Percentiles rank a stretch among this genome's conserved stretches.
Evolutionary conservation across 2,888 invertebrate genomes (phyloP).

Genomic region (Philereme vetulata): DNA sequence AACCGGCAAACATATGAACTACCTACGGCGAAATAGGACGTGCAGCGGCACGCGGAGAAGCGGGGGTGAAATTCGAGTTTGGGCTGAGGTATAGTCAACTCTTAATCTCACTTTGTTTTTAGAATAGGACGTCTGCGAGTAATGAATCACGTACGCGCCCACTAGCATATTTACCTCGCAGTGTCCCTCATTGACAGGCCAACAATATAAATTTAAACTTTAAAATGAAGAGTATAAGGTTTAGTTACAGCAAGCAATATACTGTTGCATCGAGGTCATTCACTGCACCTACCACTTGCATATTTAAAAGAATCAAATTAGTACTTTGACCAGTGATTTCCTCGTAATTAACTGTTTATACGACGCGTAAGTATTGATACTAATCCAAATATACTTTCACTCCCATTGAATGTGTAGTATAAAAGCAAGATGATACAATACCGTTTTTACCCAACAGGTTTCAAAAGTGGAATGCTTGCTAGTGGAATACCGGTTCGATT

Average conservation of each 20-base stretch:
- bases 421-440: constrained; percentile 36
- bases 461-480: constrained; percentile 30
- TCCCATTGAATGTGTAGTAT: constrained; percentile 33
- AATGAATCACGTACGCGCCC: constrained; percentile 75
- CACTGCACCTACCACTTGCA: constrained; percentile 54
- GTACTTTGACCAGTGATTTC: background rate
- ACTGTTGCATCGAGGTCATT: constrained; percentile 58
- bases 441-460: constrained; percentile 47
- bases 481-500: constrained; percentile 39
- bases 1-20: too few species aligned
- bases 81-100: too few species aligned
- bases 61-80: too few species aligned
- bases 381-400: constrained; percentile 34
- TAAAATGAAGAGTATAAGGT: constrained; percentile 48
- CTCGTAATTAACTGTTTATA: background rate
- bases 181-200: constrained; percentile 45
- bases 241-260: constrained; percentile 27
- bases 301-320: background rate
- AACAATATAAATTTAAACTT: constrained; percentile 35
- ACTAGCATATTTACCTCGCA: constrained; percentile 63
- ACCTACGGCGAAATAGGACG: too few species aligned
- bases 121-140: constrained; percentile 61
- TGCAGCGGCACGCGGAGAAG: too few species aligned
- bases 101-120: constrained; percentile 17
- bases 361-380: background rate